Conservation (phyloP, 2,888 invertebrate species). For the Folsomia manolachei region DNA sequence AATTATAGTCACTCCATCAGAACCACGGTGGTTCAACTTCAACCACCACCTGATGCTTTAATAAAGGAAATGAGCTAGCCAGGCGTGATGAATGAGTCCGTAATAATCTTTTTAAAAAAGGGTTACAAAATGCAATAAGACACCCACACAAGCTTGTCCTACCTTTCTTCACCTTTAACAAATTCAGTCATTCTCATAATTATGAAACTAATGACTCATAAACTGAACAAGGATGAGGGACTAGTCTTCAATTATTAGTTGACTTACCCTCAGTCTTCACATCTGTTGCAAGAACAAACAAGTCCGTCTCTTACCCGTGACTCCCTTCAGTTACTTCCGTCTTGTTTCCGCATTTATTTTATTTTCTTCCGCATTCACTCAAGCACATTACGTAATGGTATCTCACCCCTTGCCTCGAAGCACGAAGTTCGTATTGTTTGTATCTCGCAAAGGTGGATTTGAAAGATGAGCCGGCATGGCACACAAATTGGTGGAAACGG, state of each 20-base stretch:
- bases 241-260: neutral
- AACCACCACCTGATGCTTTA: neutral
- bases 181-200: neutral
- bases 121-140: neutral
- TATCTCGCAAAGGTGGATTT: too few relatives aligned
- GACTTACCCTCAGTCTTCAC: neutral
- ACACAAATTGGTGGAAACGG: neutral
- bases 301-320: too few relatives aligned
- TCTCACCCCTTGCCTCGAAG: neutral
- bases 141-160: neutral
- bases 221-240: too few relatives aligned
- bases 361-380: neutral
- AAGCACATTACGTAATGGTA: neutral
- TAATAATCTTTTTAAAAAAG: neutral
- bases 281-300: neutral
- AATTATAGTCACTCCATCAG: too few relatives aligned
- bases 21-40: neutral
- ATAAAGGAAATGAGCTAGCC: neutral
- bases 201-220: neutral
- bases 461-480: too few relatives aligned
- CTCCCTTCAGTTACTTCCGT: neutral
- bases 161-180: neutral
- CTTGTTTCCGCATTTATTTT: too few relatives aligned
- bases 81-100: too few relatives aligned
- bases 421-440: too few relatives aligned